These are phyloP conservation scores for Thalassophryne amazonica DNA, from an alignment of 2,797 vertebrate genomes.

Conservation along the genomic window DNA sequence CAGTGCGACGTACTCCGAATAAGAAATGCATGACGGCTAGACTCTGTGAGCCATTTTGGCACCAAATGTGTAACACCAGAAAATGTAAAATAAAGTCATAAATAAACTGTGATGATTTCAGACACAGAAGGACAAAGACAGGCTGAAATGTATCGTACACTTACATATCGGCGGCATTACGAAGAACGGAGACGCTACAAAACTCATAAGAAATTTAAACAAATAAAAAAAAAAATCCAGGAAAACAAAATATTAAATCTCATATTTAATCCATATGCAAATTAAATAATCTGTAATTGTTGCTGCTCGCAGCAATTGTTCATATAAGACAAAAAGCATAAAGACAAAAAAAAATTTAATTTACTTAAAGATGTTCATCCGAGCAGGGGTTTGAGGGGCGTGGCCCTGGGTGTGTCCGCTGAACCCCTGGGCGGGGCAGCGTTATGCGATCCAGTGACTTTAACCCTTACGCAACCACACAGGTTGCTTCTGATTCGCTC, in stretches of 20 bases:
- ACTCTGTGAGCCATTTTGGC: constrained; percentile 29
- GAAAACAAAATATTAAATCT: constrained; percentile 51
- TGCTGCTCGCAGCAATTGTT: constrained; percentile 96
- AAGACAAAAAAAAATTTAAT: constrained; percentile 75
- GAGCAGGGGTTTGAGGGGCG: constrained; percentile 30
- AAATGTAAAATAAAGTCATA: neutral
- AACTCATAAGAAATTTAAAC: constrained; percentile 44
- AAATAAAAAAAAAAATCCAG: too few relatives aligned
- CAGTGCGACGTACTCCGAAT: neutral
- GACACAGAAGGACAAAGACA: constrained; percentile 51
- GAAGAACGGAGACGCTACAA: constrained; percentile 58
- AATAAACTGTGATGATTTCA: constrained; percentile 10
- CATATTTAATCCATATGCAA: constrained; percentile 70
- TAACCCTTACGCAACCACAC: constrained; percentile 30
- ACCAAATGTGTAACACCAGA: constrained; percentile 19
- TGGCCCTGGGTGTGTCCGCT: constrained; percentile 15
- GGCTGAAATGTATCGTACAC: constrained; percentile 13
- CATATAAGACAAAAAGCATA: constrained; percentile 80
- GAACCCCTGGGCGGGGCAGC: neutral
- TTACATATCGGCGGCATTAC: constrained; percentile 24
- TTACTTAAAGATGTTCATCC: constrained; percentile 74
- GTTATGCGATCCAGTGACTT: constrained; percentile 44
- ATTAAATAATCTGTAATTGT: constrained; percentile 87
- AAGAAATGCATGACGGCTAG: neutral
- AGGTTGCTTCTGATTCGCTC: constrained; percentile 5